A percentile compares a stretch with the other conserved stretches of the same genome.
Conservation (phyloP, 1,140 invertebrate genomes). For the Papilio aristodemus region DNA sequence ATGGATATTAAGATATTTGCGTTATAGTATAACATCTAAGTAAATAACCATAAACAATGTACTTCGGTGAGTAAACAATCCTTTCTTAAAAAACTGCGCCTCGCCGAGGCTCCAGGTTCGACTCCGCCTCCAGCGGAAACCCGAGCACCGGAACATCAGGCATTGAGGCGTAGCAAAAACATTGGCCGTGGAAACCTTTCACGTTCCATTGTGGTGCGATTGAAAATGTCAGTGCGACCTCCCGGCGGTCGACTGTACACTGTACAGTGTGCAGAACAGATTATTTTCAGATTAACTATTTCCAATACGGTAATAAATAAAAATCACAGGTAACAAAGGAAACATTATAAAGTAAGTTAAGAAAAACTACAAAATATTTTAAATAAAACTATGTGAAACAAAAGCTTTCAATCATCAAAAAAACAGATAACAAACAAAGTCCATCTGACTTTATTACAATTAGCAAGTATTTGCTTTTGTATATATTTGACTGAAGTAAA, state of each 20-base stretch:
- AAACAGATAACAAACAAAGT: too few relatives aligned
- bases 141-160: slow-evolving; percentile 8
- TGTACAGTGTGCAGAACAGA: slow-evolving; percentile 5
- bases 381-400: too few relatives aligned
- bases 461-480: too few relatives aligned
- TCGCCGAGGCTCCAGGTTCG: background rate
- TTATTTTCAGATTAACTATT: background rate
- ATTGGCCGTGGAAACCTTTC: slow-evolving; percentile 25
- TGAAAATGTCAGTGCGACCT: slow-evolving; percentile 20
- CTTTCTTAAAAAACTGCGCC: background rate
- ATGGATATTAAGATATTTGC: too few relatives aligned
- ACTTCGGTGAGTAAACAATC: background rate
- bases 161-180: slow-evolving; percentile 25
- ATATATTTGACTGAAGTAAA: too few relatives aligned
- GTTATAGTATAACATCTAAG: too few relatives aligned
- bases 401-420: too few relatives aligned
- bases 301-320: background rate
- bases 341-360: too few relatives aligned
- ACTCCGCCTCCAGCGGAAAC: slow-evolving; percentile 4
- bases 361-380: too few relatives aligned
- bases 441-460: too few relatives aligned
- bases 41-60: background rate
- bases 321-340: too few relatives aligned
- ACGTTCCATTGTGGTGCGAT: slow-evolving; percentile 23
- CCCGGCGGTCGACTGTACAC: slow-evolving; percentile 3